phyloP scores from a whole-genome alignment of 2,888 invertebrate species.

The Deroplatys truncata region DNA sequence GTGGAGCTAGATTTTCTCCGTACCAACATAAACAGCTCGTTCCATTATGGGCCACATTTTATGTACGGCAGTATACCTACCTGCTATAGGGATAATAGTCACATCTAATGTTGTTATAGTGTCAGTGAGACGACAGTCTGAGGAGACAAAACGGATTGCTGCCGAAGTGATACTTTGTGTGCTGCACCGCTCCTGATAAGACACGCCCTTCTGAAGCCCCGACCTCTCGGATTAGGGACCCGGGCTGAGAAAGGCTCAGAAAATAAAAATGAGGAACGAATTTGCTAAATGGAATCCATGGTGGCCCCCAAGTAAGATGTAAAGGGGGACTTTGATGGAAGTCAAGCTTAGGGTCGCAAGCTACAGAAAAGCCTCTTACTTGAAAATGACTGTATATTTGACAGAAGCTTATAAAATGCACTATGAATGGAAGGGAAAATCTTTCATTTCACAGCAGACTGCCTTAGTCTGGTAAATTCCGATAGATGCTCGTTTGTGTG shows the following conservation, averaged over 20 bases:
- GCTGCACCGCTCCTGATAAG: not conserved
- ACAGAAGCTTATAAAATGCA: not conserved
- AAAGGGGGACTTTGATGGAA: too few relatives aligned
- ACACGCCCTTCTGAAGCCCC: not conserved
- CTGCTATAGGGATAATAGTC: too few relatives aligned
- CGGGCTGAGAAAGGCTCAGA: not conserved
- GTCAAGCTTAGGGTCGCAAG: not conserved
- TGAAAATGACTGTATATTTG: not conserved
- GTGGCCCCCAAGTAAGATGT: too few relatives aligned
- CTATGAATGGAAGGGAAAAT: not conserved
- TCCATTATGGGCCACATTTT: too few relatives aligned
- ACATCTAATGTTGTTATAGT: not conserved
- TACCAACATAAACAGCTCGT: too few relatives aligned
- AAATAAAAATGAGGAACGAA: not conserved
- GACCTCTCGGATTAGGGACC: not conserved
- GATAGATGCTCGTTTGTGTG: not conserved
- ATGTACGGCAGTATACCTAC: too few relatives aligned
- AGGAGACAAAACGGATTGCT: not conserved
- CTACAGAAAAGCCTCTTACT: not conserved
- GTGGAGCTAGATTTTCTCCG: too few relatives aligned
- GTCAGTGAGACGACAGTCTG: not conserved
- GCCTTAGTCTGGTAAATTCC: not conserved
- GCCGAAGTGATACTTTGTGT: not conserved
- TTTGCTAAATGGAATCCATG: not conserved
- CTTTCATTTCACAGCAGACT: not conserved